Base-by-base conservation (phyloP, 2,888 invertebrate species). In the Esperia sulphurella region DNA sequence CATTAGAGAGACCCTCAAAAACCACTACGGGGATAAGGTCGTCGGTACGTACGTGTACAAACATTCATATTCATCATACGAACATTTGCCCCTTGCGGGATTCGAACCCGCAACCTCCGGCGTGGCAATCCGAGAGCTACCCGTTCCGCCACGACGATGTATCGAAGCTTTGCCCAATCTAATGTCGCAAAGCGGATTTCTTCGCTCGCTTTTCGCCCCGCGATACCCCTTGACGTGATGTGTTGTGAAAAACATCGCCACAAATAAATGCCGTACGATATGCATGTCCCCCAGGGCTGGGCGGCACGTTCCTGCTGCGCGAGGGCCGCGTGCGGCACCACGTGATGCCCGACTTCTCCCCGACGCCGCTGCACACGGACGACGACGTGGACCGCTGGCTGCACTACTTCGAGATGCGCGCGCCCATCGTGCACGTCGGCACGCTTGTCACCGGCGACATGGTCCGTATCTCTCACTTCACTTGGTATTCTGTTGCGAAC, bases 311-410 rank as follows among this genome's bases (percentile, higher is more conserved):
- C 83, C 68, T 97, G 45, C 82, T 99, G 45, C 94, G 93, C 63
- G 91, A 92, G 57, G 98, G 98, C 1, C 93, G 92, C 73, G 96
- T 93, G 0, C 95, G 95, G 75, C 94, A 96, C 75, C 99, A 99
- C 86, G 95, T 99, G 56, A 99, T 99, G 99, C 95, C 96, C 35
- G 97, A 97, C 75, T 99, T 98, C 85, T 95, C 97, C 0, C 73
- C 85, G 50, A 90, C 87, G 1, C 95, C 97, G 14, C 82, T 99
- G 46, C 90, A 90, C 46, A 91, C 91, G 9, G 94, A 96, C 62
- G 91, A 91, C 7, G 94, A 95, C 64, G 91, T 98, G 13, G 94
- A 97, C 73, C 74, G 91, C 41, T 99, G 99, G 98, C 90, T 99
- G 53, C 93, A 94, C 72, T 99, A 95, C 83, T 98, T 94, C 83